Base-by-base conservation (phyloP, 2,113 vertebrate species). In the Illadopsis cleaveri region DNA sequence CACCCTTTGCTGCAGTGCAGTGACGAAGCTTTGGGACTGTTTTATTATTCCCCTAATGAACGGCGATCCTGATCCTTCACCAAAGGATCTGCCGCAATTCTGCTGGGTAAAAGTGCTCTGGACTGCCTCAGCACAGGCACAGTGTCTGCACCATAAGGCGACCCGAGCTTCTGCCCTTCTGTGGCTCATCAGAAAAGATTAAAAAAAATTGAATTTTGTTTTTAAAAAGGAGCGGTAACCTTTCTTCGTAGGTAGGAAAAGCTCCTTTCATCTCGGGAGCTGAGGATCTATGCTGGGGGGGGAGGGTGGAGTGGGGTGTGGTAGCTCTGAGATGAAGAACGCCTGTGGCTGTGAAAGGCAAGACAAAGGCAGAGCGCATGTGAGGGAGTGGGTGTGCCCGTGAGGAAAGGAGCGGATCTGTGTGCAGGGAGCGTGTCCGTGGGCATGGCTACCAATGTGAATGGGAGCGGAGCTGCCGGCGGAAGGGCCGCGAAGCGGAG, bases 1-100 rank as follows among this genome's bases (percentile, higher is more conserved):
- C 82, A 27, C 81, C 97, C 89, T 82, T 95, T 94, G 90, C 97
- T 97, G 96, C 96, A 97, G 78, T 98, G 97, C 96, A 48, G 94
- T 97, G 98, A 96, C 61, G 70, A 96, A 96, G 94, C 96, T 96
- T 97, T 97, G 37, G 65, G 93, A 86, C 75, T 89, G 22, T 90
- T 97, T 97, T 89, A 93, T 97, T 89, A 81, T 66, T 69, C 84
- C 85, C 71, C 62, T 90, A 84, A 94, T 86, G 83, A 96, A 89
- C 47, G 75, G 92, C 23, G 14, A 40, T 93, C 71, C 89, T 75
- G 89, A 88, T 97, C 82, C 57, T 83, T 24, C 58, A 68, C 64
- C 84, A 42, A 91, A 97, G 81, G 93, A 84, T 82, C 93, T 21
- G 66, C 89, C 19, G 62, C 71, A 93, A 58, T 30, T 84, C 82